Evolutionary conservation across 2,113 vertebrate genomes (phyloP), one percentile per base, ranked within the genome.

Genomic region (Paradoxurus hermaphroditus): DNA sequence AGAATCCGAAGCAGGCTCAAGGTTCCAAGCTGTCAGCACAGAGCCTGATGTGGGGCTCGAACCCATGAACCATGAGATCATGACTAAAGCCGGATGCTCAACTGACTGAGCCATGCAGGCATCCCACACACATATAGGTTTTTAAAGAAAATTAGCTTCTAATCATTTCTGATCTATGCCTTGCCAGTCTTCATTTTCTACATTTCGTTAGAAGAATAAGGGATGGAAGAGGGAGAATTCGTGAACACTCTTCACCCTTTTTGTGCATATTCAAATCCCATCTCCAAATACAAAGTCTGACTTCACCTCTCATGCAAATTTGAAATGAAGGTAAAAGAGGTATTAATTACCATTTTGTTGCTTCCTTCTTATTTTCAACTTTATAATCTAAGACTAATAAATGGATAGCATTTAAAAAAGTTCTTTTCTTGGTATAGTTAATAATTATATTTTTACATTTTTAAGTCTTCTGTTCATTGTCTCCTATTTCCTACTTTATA

Each of bases 321-420:
- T 82, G 21, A 90, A 86, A 90, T 87, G 41, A 91, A 87, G 19
- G 11, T 53, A 53, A 86, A 95, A 93, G 51, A 77, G 62, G 25
- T 70, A 68, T 63, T 84, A 44, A 70, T 59, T 91, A 14, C 39
- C 36, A 67, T 59, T 93, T 91, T 39, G 70, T 78, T 94, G n/a
- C n/a, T 92, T 44, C 7, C 53, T 36, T 89, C 36, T 79, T 56
- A 36, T 73, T 95, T 97, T 90, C 90, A 83, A 0, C 65, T 53
- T 93, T 91, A 7, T 72, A 77, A 75, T 53, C 65, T 83, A 97
- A 83, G 49, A 21, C 59, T 90, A 77, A 67, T 78, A 95, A 75
- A 41, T 87, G 41, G 4, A 15, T 41, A 25, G 7, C 79, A 73
- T 49, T 82, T 23, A 8, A 59, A 59, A 59, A 59, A 9, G n/a